phyloP scores from a whole-genome alignment of 2,888 invertebrate species.

The Reticulitermes lucifugus region DNA sequence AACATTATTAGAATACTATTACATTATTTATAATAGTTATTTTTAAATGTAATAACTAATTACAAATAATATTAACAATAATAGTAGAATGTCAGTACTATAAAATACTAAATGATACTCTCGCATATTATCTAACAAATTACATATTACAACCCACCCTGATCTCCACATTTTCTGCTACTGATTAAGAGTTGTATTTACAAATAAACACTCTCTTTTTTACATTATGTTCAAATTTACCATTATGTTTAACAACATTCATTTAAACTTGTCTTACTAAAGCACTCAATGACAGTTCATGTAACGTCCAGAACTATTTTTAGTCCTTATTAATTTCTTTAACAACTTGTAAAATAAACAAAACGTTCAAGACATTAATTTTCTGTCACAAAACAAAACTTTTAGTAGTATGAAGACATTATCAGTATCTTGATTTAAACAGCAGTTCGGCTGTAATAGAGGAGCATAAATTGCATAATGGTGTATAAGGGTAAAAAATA shows the following conservation, averaged over 20 bases:
- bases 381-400: background rate
- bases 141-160: constrained; percentile 19
- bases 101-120: background rate
- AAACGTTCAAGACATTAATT: background rate
- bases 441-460: background rate
- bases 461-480: background rate
- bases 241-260: constrained; percentile 28
- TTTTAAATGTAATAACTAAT: background rate
- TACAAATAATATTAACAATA: constrained; percentile 19
- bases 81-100: background rate
- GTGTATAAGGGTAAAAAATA: background rate
- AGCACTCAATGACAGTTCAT: background rate
- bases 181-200: constrained; percentile 1
- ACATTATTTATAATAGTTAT: background rate
- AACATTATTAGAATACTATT: constrained; percentile 7
- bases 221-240: constrained; percentile 25
- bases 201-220: constrained; percentile 28
- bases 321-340: background rate
- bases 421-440: background rate
- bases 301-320: background rate
- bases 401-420: background rate
- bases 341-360: background rate
- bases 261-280: constrained; percentile 10
- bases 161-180: background rate
- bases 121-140: constrained; percentile 19